phyloP scores from a whole-genome alignment of 2,113 vertebrate species.

The Agelaius tricolor region DNA sequence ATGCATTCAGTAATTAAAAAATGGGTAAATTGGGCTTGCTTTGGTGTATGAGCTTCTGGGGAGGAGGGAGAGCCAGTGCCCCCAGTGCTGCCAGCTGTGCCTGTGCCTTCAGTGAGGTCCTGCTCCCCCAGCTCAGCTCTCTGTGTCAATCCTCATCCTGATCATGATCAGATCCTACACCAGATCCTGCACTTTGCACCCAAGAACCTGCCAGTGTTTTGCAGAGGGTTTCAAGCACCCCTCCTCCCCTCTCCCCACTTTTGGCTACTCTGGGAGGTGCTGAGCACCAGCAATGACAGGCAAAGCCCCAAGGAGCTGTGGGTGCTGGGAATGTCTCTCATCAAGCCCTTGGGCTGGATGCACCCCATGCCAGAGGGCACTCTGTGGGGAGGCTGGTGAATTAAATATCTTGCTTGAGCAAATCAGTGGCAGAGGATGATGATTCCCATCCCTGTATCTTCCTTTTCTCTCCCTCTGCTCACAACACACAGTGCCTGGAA shows the following conservation, averaged over 20 bases:
- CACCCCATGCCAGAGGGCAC: not conserved
- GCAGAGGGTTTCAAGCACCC: not conserved
- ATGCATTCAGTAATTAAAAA: not conserved
- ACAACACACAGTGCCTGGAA: rapidly evolving
- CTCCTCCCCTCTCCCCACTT: rapidly evolving
- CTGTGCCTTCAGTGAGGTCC: rapidly evolving
- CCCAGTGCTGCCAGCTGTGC: not conserved
- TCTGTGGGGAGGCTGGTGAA: not conserved
- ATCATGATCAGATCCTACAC: not conserved
- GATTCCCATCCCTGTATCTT: rapidly evolving
- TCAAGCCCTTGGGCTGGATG: not conserved
- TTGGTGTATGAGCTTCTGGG: not conserved
- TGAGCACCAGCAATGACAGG: not conserved
- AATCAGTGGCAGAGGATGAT: not conserved
- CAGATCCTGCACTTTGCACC: not conserved
- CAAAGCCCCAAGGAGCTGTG: not conserved
- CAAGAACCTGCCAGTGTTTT: not conserved
- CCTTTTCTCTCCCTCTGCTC: not conserved
- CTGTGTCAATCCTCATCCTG: not conserved
- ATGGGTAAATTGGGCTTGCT: not conserved
- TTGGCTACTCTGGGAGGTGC: not conserved
- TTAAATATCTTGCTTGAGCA: not conserved
- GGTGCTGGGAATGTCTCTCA: not conserved
- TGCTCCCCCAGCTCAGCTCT: not conserved
- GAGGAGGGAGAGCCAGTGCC: not conserved